Conservation (phyloP, 2,113 vertebrate species). For the Tachysurus vachellii region DNA sequence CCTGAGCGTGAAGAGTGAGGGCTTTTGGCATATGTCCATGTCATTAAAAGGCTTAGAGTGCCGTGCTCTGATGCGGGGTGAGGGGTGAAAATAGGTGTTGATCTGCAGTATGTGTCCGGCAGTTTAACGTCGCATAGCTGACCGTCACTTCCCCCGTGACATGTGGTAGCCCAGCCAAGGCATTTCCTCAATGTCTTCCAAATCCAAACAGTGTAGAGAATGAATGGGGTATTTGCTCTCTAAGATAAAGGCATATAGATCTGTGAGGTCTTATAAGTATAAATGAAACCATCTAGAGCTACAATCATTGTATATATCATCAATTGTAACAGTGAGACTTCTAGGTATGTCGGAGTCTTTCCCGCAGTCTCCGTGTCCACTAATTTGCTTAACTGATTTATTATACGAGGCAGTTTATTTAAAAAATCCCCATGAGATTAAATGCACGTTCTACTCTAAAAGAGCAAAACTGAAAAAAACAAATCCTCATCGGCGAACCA, state of each 20-base stretch:
- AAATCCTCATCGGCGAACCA: slow-evolving; percentile 36
- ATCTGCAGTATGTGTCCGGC: background rate
- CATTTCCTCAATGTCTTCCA: background rate
- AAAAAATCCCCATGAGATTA: slow-evolving; percentile 35
- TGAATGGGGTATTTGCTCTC: slow-evolving; percentile 31
- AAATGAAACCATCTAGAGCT: background rate
- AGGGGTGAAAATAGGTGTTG: slow-evolving; percentile 36
- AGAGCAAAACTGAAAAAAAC: slow-evolving; percentile 39
- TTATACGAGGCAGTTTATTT: slow-evolving; percentile 8
- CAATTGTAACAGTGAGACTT: background rate
- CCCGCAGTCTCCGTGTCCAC: background rate
- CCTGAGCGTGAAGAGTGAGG: slow-evolving; percentile 35
- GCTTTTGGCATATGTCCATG: slow-evolving; percentile 27
- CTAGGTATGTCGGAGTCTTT: background rate
- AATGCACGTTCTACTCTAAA: slow-evolving; percentile 27
- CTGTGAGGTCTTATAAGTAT: no score
- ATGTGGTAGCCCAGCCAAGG: background rate
- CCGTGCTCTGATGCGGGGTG: slow-evolving; percentile 11
- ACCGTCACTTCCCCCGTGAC: slow-evolving; percentile 24
- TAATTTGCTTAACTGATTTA: slow-evolving; percentile 1
- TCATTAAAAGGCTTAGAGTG: slow-evolving; percentile 29
- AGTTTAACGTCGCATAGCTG: background rate
- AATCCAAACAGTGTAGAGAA: slow-evolving; percentile 1
- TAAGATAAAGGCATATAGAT: background rate
- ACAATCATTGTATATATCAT: background rate